These are phyloP conservation scores for Drosophila pruinosa DNA, from an alignment of 1,140 invertebrate species.

Conservation along the genomic window DNA sequence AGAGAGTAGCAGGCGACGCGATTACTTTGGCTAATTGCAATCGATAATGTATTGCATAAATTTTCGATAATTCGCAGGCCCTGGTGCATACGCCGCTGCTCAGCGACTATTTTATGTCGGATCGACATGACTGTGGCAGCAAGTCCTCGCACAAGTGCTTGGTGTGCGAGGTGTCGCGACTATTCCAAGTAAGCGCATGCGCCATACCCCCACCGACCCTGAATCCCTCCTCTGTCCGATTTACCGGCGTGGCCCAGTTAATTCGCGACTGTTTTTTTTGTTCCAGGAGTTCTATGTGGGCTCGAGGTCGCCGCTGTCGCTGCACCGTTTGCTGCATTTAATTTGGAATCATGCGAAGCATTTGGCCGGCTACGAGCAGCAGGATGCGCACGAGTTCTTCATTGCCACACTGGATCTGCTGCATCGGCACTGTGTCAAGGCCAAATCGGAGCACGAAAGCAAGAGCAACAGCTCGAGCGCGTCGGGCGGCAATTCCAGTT, in stretches of 20 bases:
- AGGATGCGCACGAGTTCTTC: conserved; percentile 99
- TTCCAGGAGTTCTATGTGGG: conserved; percentile 97
- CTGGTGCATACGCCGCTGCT: conserved; percentile 97
- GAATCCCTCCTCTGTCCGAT: no score
- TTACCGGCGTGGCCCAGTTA: no score
- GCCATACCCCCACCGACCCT: no score
- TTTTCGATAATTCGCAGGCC: conserved; percentile 84
- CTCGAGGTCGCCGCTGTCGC: conserved; percentile 92
- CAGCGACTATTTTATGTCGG: conserved; percentile 97
- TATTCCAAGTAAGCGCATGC: conserved; percentile 86
- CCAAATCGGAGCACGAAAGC: conserved; percentile 66
- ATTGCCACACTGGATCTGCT: conserved; percentile 96
- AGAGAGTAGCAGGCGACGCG: conserved; percentile 84
- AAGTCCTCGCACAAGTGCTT: conserved; percentile 89
- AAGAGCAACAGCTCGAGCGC: conserved; percentile 56
- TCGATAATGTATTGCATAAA: background rate
- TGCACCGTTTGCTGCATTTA: conserved; percentile 94
- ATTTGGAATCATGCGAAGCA: conserved; percentile 98
- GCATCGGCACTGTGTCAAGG: conserved; percentile 86
- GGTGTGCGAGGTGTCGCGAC: conserved; percentile 95
- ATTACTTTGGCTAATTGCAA: no score
- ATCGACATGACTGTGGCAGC: conserved; percentile 93
- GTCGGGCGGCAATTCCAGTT: conserved; percentile 56
- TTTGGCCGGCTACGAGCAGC: conserved; percentile 97
- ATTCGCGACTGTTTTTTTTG: background rate